Conservation (phyloP, 2,113 vertebrate species). For the Cygnus atratus region DNA sequence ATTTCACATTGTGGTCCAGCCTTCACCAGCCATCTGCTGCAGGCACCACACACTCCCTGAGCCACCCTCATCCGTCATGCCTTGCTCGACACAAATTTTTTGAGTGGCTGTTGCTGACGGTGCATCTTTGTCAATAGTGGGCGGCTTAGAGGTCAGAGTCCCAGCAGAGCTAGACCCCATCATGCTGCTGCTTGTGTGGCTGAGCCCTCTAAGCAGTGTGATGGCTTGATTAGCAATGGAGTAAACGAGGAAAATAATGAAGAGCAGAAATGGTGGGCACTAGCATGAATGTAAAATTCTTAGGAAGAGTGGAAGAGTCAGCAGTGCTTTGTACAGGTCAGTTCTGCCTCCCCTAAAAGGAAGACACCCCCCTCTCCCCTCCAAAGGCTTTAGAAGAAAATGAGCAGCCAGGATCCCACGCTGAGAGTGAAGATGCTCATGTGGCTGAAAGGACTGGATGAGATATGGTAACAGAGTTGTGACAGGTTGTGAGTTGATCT, state of each 20-base stretch:
- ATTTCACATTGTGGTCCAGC: background rate
- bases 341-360: background rate
- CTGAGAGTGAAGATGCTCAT: background rate
- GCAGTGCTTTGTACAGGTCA: background rate
- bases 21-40: background rate
- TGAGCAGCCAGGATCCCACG: background rate
- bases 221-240: background rate
- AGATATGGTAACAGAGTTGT: background rate
- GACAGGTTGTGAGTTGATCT: background rate
- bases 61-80: background rate
- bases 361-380: too few relatives aligned
- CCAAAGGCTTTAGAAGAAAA: background rate
- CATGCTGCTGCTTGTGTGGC: fast-evolving
- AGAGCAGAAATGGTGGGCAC: background rate
- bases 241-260: background rate
- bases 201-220: background rate
- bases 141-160: background rate
- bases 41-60: fast-evolving
- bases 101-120: background rate
- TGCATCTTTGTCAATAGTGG: background rate
- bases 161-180: background rate
- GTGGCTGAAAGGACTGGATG: background rate
- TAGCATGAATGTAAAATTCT: background rate
- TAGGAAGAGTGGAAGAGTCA: background rate
- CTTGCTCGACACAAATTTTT: fast-evolving